Evolutionary conservation across 2,113 vertebrate species (phyloP).

Genomic region (Mesoclemmys tuberculata): DNA sequence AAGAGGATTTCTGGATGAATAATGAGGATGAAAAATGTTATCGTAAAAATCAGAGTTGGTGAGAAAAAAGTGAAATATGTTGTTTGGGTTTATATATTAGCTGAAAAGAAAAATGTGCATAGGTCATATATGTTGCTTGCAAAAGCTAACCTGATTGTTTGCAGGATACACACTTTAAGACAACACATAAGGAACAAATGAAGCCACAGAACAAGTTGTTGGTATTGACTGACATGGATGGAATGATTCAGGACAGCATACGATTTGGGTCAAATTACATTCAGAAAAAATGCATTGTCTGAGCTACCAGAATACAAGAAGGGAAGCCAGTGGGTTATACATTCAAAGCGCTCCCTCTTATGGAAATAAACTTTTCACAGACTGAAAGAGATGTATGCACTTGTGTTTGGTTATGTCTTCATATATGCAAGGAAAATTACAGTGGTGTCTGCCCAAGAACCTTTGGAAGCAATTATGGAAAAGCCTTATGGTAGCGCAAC

Average conservation of each 20-base stretch:
- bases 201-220: background rate
- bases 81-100: background rate
- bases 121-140: background rate
- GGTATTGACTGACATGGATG: background rate
- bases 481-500: background rate
- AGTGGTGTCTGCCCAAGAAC: background rate
- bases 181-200: background rate
- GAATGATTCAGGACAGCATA: background rate
- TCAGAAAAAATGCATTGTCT: background rate
- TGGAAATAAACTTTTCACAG: background rate
- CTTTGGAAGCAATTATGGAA: background rate
- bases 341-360: background rate
- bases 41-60: background rate
- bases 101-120: background rate
- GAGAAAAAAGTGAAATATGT: background rate
- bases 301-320: background rate
- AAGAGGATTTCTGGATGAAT: background rate
- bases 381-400: background rate
- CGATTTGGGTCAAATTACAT: background rate
- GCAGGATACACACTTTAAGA: background rate
- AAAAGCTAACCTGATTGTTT: background rate
- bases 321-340: background rate
- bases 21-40: background rate
- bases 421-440: background rate
- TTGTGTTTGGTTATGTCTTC: background rate